phyloP scores from a whole-genome alignment of 2,113 vertebrate genomes.

The Alligator mississippiensis region DNA sequence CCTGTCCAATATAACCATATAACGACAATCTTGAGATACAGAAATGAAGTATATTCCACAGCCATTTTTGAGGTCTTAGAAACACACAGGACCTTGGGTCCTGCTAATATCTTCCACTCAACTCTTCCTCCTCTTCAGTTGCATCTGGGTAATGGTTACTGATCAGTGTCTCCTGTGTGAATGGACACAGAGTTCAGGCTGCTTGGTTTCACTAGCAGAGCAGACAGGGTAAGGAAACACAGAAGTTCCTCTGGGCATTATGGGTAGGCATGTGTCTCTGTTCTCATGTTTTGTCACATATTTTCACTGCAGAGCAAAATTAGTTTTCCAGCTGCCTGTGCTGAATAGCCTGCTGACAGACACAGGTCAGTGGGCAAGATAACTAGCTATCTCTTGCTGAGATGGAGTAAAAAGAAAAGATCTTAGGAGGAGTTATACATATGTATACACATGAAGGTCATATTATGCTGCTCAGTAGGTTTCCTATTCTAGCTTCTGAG shows the following conservation, averaged over 20 bases:
- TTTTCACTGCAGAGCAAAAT: constrained; percentile 10
- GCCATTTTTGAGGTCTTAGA: background rate
- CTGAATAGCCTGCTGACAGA: constrained; percentile 41
- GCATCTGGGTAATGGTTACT: background rate
- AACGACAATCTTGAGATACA: background rate
- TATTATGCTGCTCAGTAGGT: constrained; percentile 26
- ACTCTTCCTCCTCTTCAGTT: background rate
- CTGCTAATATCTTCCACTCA: accelerated
- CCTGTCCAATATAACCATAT: background rate
- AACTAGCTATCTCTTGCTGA: constrained; percentile 47
- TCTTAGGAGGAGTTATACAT: constrained; percentile 45
- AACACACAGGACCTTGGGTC: accelerated
- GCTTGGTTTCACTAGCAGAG: constrained; percentile 33
- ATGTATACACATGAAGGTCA: constrained; percentile 35
- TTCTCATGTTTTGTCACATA: background rate
- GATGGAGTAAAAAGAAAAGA: constrained; percentile 8
- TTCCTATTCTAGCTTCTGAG: constrained; percentile 6
- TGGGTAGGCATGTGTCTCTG: constrained; percentile 9
- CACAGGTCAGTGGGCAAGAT: constrained; percentile 64
- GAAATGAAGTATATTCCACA: background rate
- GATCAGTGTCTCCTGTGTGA: background rate
- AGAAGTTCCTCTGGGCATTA: background rate
- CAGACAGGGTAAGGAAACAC: background rate
- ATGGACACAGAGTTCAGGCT: background rate
- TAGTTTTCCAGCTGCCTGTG: background rate